These are phyloP conservation scores for Scarus forsteni DNA, from an alignment of 2,797 vertebrate species.

Conservation along the genomic window DNA sequence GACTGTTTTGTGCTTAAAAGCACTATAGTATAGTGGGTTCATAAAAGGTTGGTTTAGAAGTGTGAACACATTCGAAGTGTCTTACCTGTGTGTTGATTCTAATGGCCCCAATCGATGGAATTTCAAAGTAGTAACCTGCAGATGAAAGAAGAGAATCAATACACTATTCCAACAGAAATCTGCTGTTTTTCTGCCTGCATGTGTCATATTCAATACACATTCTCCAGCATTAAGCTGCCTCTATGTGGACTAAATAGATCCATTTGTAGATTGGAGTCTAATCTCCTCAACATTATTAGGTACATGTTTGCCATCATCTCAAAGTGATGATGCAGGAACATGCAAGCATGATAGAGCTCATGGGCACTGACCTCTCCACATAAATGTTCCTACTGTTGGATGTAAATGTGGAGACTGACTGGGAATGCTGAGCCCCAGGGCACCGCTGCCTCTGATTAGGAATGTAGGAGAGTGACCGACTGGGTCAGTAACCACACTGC, in stretches of 20 bases:
- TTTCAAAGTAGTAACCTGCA: conserved; percentile 98
- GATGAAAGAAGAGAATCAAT: conserved; percentile 51
- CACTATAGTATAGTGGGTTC: background rate
- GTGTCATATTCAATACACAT: conserved; percentile 4
- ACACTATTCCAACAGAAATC: conserved; percentile 7
- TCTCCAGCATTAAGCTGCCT: conserved; percentile 28
- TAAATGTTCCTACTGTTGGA: conserved; percentile 47
- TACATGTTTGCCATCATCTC: conserved; percentile 36
- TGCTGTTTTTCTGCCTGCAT: background rate
- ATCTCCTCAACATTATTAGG: conserved; percentile 47
- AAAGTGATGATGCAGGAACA: conserved; percentile 22
- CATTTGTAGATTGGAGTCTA: conserved; percentile 39
- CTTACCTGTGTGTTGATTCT: conserved; percentile 98
- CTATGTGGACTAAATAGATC: conserved; percentile 16
- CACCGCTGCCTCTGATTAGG: conserved; percentile 78
- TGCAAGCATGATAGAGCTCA: conserved; percentile 10
- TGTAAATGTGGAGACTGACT: conserved; percentile 73
- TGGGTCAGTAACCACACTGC: conserved; percentile 80
- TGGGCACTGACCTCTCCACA: conserved; percentile 44
- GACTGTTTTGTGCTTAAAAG: conserved; percentile 23
- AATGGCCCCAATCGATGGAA: conserved; percentile 98
- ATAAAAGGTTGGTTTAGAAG: background rate
- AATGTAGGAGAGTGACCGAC: conserved; percentile 77
- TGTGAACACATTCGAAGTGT: background rate
- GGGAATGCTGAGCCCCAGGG: conserved; percentile 70